Conservation (phyloP, 2,888 invertebrate genomes). For the Euproctis similis region DNA sequence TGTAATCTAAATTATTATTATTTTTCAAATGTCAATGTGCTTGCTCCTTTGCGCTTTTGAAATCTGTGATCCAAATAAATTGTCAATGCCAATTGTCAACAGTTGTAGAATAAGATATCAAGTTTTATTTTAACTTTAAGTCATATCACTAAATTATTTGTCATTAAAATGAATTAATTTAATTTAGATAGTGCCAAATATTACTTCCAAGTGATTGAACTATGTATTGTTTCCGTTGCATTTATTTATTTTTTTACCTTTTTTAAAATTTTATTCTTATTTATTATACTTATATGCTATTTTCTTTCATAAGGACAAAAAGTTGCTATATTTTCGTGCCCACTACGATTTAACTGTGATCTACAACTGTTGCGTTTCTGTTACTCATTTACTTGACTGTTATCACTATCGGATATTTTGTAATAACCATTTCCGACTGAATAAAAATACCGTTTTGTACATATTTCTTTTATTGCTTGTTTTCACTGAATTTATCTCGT, state of each 20-base stretch:
- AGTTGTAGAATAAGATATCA: constrained; percentile 7
- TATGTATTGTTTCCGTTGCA: neutral
- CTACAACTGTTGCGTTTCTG: constrained; percentile 8
- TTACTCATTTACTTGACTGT: constrained; percentile 32
- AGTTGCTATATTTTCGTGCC: neutral
- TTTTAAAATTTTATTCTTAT: too few relatives aligned
- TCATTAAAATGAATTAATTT: neutral
- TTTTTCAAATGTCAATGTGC: constrained; percentile 22
- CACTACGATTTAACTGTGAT: constrained; percentile 5
- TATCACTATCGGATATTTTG: constrained; percentile 31
- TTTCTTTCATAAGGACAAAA: neutral
- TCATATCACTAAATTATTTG: neutral
- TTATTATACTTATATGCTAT: too few relatives aligned
- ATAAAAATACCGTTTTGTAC: constrained; percentile 50
- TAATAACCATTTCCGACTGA: constrained; percentile 46
- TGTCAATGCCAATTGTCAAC: constrained; percentile 42
- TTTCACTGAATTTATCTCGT: too few relatives aligned
- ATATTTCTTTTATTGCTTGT: constrained; percentile 26
- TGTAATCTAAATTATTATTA: neutral
- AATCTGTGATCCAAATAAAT: constrained; percentile 41
- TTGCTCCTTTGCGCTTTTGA: constrained; percentile 24
- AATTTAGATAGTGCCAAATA: neutral
- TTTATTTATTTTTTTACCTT: too few relatives aligned
- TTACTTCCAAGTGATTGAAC: neutral
- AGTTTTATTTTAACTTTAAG: neutral